Base-by-base conservation (phyloP, 2,797 vertebrate species). In the Cyclura pinguis region DNA sequence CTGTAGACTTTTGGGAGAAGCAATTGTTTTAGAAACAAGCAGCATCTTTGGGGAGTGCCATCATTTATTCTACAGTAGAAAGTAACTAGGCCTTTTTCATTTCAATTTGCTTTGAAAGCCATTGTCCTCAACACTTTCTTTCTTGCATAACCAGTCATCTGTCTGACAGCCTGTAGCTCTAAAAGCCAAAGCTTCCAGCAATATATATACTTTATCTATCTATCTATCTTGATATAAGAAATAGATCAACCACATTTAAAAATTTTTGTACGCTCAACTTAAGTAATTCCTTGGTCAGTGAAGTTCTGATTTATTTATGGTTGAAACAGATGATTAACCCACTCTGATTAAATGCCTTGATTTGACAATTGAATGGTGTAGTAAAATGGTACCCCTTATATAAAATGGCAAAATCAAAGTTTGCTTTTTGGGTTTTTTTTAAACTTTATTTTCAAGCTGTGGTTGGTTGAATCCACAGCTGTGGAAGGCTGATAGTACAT, bases 51-150 rank as follows among this genome's bases (percentile, higher is more conserved):
- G 13, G 38, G 3, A 47, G 32, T n/a, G 47, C 24, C 29, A 57
- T 81, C 81, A 86, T 86, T 62, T 14, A 10, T 90, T 84, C 47
- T 67, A 55, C 69, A 32, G 59, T 62, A 83, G 27, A 64, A 76
- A 47, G 16, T 38, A 67, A 87, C 57, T 35, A 82, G 80, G 14
- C 57, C 69, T 78, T 91, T 77, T 29, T 12, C 59, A 22, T n/a
- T 67, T 57, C 47, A 57, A 69, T 55, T 78, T 57, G 77, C 59
- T 80, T 90, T 52, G 52, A 84, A 89, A 93, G 81, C 50, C 55
- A 89, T 90, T 86, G 80, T 87, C 76, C 81, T 88, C 89, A 67
- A 74, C 88, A 76, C 90, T 93, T 85, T 92, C 88, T 88, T 62
- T 78, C 59, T 77, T 84, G 76, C 76, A 64, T 32, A 80, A 59